Percentiles rank a stretch among this genome's conserved stretches.
Evolutionary conservation across 2,797 vertebrate genomes (phyloP).

Genomic region (Cryptoprocta ferox): DNA sequence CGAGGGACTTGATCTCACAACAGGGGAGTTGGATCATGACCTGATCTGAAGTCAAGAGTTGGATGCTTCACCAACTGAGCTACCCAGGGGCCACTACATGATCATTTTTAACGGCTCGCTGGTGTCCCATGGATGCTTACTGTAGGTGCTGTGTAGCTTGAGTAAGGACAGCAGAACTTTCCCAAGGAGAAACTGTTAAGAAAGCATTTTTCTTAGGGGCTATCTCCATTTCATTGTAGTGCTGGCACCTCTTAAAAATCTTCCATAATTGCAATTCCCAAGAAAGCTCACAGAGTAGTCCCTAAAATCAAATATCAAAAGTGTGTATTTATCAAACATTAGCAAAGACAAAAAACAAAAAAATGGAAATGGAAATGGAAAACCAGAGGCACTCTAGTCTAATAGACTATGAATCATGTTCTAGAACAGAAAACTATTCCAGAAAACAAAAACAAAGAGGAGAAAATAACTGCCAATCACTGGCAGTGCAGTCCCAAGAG

Average conservation of each 20-base stretch:
- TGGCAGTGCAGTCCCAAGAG: not conserved
- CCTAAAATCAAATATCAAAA: constrained; percentile 6
- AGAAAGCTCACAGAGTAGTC: not conserved
- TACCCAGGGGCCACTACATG: not conserved
- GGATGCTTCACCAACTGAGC: too few relatives aligned
- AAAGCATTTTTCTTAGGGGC: not conserved
- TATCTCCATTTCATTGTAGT: not conserved
- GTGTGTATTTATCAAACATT: not conserved
- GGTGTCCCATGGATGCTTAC: not conserved
- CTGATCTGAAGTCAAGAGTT: too few relatives aligned
- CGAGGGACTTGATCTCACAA: too few relatives aligned
- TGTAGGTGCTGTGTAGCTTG: not conserved
- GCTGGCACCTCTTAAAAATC: not conserved
- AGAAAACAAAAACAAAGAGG: not conserved
- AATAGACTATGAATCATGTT: not conserved
- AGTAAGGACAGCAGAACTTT: not conserved
- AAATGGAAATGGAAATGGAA: not conserved
- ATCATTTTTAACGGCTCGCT: not conserved
- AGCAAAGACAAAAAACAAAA: not conserved
- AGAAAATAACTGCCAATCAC: not conserved
- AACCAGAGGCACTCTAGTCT: not conserved
- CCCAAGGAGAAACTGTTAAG: not conserved
- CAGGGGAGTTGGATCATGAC: too few relatives aligned
- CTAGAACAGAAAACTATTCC: not conserved
- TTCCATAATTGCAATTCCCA: not conserved